Evolutionary conservation across 2,888 invertebrate species (phyloP), one percentile per base, ranked within the genome.

Genomic region (Drosophila antonietae): DNA sequence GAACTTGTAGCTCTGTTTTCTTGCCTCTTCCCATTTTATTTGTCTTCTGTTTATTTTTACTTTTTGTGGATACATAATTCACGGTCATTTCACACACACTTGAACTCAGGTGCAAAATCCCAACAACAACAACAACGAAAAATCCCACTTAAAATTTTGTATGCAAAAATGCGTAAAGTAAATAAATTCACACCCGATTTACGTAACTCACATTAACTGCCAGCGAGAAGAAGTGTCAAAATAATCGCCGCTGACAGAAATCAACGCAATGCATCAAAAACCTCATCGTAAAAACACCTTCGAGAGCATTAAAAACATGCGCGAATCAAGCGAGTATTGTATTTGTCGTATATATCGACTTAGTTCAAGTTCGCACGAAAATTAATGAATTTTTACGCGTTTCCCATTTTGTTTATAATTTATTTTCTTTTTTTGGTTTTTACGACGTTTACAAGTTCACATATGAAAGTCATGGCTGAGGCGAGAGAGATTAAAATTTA

Each of bases 161-260:
- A 70, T 89, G 79, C 84, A 73, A 73, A 88, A 75, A 81, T 79
- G 75, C 75, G 60, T 71, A 73, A 80, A 67, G 53, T 71, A 84
- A 84, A 84, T 80, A 88, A 85, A 69, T 69, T 89, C 88, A 85
- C 84, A 83, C 75, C 88, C 77, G 80, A 74, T 69, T 85, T 88
- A 77, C 86, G 88, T 76, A 85, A 88, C 67, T 74, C 55, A 68
- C 72, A 69, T 57, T 46, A 67, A 68, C 35, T 70, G 3, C 20
- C 4, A 37, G 37, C 37, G 78, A 68, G 72, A 89, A 82, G 90
- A 84, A 82, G 84, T 85, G 84, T 88, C 80, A 89, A 84, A 89
- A 85, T 79, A 90, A 89, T 73, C 85, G 75, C 49, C 72, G 72
- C 41, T 41, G 69, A 63, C 72, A 68, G 57, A 79, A 80, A 83